Evolutionary conservation across 2,888 invertebrate species (phyloP), one percentile per base, ranked within the genome.

Genomic region (Rugalucina vietnamica): DNA sequence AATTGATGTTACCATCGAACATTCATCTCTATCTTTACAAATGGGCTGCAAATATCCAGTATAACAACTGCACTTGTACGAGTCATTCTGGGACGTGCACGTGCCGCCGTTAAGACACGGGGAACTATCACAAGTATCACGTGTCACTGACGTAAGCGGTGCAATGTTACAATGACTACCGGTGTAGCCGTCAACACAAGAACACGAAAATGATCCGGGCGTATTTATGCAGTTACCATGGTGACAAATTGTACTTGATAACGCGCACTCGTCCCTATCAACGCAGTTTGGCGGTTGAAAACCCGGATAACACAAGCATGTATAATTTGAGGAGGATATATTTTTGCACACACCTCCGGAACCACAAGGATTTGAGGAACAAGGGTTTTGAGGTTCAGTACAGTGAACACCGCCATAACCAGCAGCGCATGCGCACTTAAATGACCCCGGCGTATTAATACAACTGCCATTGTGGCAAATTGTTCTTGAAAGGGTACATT

Each of bases 361-460:
- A 5, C 37, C 27, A 39, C 72, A 72, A 27, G 72, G 72, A 10
- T 37, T 32, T 18, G 14, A n/a, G 10, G 37, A 8, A n/a, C 72
- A 72, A 18, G 29, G 39, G 21, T 72, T 29, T 27, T 29, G n/a
- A 24, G 27, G 39, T 8, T 5, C n/a, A 36, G 29, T 76, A 43
- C 81, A 81, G n/a, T 57, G 76, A 36, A 21, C 60, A 24, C 81
- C 81, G n/a, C 39, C 36, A 65, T 71, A 81, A 24, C 81, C 81
- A 27, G 36, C 18, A 34, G 70, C 34, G 65, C 81, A 82, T 0
- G 12, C 69, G 37, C 81, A 82, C 21, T 32, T 60, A 50, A 76
- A 82, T 18, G 81, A 82, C 0, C 81, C 81, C 24, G 76, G 81
- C 2, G 77, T 77, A 29, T 82, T 82, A 4, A 81, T 49, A 54